Percentiles rank a stretch among this genome's conserved stretches.
Evolutionary conservation across 2,113 vertebrate species (phyloP).

Genomic region (Eulemur rufifrons): DNA sequence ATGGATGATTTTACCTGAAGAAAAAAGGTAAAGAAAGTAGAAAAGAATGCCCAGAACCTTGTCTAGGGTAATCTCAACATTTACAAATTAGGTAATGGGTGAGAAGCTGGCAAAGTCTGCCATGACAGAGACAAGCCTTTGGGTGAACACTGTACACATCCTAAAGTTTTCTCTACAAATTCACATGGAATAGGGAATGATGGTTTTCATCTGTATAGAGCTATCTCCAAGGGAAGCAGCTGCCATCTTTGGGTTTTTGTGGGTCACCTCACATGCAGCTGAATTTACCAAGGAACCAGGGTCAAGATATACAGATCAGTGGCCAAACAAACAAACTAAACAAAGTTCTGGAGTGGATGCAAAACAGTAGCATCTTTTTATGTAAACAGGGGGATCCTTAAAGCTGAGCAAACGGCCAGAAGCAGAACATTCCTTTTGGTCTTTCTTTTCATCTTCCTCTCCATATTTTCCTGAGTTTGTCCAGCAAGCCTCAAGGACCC

Average conservation of each 20-base stretch:
- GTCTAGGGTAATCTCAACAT: background rate
- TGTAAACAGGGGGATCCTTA: background rate
- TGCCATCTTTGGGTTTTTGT: background rate
- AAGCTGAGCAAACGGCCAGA: background rate
- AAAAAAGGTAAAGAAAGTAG: background rate
- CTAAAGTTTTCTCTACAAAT: background rate
- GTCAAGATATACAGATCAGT: background rate
- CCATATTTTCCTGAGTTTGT: background rate
- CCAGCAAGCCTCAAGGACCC: too few relatives aligned
- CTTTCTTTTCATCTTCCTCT: background rate
- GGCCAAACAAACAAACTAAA: background rate
- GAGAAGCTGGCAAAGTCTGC: background rate
- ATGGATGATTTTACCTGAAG: background rate
- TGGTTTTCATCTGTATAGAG: background rate
- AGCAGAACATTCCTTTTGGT: background rate
- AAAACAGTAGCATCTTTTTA: background rate
- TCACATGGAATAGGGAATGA: too few relatives aligned
- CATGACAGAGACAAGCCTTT: background rate
- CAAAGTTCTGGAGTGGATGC: background rate
- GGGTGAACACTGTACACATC: background rate
- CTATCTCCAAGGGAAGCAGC: background rate
- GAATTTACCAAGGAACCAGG: background rate
- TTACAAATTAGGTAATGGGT: background rate
- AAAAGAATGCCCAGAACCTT: background rate
- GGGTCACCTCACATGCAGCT: background rate